Percentiles rank a stretch among this genome's conserved stretches.
phyloP scores from a whole-genome alignment of 1,140 invertebrate species.

The Maniola jurtina region DNA sequence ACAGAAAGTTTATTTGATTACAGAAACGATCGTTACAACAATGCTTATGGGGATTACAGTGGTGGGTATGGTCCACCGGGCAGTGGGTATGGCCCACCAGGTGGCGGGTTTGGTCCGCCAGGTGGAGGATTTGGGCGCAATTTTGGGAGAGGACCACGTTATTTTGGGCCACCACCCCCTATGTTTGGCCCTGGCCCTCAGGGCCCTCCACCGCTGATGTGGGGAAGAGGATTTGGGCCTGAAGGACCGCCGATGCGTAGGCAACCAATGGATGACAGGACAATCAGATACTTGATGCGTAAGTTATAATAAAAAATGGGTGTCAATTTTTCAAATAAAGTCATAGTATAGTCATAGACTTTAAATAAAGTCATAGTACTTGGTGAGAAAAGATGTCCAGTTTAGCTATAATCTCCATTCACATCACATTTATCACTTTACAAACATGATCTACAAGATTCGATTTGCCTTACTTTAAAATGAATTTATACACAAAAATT shows the following conservation, averaged over 20 bases:
- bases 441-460: too few species aligned
- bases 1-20: neutral
- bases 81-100: conserved; percentile 11
- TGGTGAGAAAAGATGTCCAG: too few species aligned
- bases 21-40: conserved; percentile 46
- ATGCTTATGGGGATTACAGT: conserved; percentile 57
- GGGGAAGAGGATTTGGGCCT: conserved; percentile 49
- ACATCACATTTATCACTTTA: too few species aligned
- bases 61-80: conserved; percentile 51
- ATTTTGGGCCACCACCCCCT: conserved; percentile 34
- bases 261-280: conserved; percentile 29
- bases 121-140: neutral
- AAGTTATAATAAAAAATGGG: conserved; percentile 23
- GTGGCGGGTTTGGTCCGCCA: conserved; percentile 50
- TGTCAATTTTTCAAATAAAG: too few species aligned
- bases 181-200: conserved; percentile 25
- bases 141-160: neutral
- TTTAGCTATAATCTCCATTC: too few species aligned
- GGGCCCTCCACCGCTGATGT: conserved; percentile 30
- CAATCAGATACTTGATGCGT: conserved; percentile 43
- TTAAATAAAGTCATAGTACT: too few species aligned
- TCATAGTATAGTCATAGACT: too few species aligned
- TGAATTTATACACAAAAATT: too few species aligned
- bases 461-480: too few species aligned
- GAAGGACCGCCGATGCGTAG: conserved; percentile 38